Evolutionary conservation across 30 jellyfish, hydroid and myxozoan genomes (phyloP).

Genomic region (Rhopilema esculentum): DNA sequence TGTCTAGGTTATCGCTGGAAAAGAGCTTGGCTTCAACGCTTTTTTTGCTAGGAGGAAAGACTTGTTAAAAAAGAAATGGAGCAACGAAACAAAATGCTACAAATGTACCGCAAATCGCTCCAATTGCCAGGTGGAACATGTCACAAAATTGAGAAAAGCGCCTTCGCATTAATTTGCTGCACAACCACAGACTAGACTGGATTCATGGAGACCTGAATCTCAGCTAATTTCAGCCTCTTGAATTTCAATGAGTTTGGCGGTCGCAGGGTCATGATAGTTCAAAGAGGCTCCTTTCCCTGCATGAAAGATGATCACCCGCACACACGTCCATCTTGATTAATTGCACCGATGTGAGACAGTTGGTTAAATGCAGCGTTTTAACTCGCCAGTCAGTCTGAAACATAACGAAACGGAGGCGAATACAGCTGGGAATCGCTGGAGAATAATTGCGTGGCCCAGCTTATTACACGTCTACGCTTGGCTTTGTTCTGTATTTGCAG

Average conservation of each 20-base stretch:
- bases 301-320: constrained; percentile 15
- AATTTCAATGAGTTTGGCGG: constrained; percentile 35
- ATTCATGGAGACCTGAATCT: too few relatives aligned
- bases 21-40: too few relatives aligned
- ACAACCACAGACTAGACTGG: constrained; percentile 54
- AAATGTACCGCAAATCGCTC: neutral
- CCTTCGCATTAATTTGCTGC: constrained; percentile 15
- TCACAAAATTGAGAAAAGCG: neutral
- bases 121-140: neutral
- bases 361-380: neutral
- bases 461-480: neutral
- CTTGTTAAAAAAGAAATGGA: neutral
- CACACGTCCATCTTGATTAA: neutral
- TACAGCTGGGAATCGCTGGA: neutral
- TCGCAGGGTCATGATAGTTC: constrained; percentile 39
- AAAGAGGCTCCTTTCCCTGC: constrained; percentile 34
- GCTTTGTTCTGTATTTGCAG: neutral
- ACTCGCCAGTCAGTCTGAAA: neutral
- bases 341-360: neutral
- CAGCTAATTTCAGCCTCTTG: constrained; percentile 5
- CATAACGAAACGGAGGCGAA: neutral
- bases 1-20: too few relatives aligned
- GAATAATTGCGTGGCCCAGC: neutral
- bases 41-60: too few relatives aligned
- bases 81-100: too few relatives aligned